Evolutionary conservation across 37 sponge, comb jelly and placozoan genomes (phyloP).

Genomic region (Mnemiopsis leidyi): DNA sequence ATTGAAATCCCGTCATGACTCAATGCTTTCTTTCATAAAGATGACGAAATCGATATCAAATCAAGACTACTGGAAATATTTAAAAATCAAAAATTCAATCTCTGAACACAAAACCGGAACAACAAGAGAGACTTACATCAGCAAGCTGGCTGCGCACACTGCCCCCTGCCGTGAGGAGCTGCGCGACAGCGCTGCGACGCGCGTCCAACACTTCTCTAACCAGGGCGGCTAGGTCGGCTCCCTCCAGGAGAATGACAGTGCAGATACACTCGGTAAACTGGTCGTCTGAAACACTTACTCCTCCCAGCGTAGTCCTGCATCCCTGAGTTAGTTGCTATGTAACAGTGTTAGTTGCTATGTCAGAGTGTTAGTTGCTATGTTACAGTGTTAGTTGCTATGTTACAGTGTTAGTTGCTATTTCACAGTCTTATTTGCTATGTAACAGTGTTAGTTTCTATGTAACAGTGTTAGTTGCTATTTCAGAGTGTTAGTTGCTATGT

Average conservation of each 20-base stretch:
- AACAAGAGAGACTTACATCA: not conserved
- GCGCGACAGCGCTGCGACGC: not conserved
- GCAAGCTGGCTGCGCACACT: conserved; percentile 39
- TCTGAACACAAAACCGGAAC: not conserved
- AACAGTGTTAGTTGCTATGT: too few species aligned
- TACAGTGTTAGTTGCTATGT: too few species aligned
- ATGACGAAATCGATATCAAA: not conserved
- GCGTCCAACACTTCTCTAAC: not conserved
- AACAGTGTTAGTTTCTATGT: too few species aligned
- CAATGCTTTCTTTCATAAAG: too few species aligned
- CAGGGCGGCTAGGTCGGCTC: not conserved
- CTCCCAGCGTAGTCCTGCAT: conserved; percentile 10
- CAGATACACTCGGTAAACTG: conserved; percentile 30
- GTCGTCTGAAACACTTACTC: not conserved
- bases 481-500: too few species aligned
- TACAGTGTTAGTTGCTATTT: too few species aligned
- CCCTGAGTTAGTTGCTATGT: too few species aligned
- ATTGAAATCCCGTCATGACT: too few species aligned
- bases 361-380: too few species aligned
- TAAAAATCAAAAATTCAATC: not conserved
- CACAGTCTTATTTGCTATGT: too few species aligned
- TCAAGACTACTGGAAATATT: not conserved
- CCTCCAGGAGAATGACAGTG: conserved; percentile 31
- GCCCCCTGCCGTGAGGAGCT: not conserved
- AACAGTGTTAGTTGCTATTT: too few species aligned